Base-by-base conservation (phyloP, 2,797 vertebrate genomes). In the Meriones psammophilus region DNA sequence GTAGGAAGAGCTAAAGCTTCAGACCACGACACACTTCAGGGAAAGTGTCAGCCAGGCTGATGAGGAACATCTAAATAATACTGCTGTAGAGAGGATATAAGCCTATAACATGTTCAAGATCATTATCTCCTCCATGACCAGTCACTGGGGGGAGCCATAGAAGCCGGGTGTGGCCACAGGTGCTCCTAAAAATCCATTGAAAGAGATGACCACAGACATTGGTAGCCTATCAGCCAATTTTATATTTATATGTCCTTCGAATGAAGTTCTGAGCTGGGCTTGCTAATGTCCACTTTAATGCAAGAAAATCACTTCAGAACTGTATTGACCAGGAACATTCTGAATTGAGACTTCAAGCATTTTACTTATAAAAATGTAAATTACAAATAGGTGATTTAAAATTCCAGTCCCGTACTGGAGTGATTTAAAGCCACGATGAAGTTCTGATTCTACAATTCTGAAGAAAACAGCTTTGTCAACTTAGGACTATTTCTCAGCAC, bases 161-260 rank as follows among this genome's bases (percentile, higher is more conserved):
- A n/a, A 36, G 20, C 3, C 64, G 46, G n/a, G 2, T 0, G 5
- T 71, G 71, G 22, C 18, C 30, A 42, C 0, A 0, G 36, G 12
- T 62, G n/a, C 93, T 30, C 33, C n/a, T 4, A 36, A 28, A 8
- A n/a, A 39, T 18, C 22, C 36, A 39, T 54, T 46, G 6, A 17
- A 92, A 84, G 22, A 7, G 1, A 13, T 60, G 26, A 2, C 36
- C 33, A 14, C 39, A 54, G 17, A 71, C 26, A 5, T 0, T 69
- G 8, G 42, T 17, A 83, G 2, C 14, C 24, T 39, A 66, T 46
- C 30, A 60, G 28, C 20, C 24, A 46, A 13, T 71, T 66, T 10
- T 71, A 7, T 0, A 8, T 33, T 36, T 17, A 62, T 46, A 9
- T 0, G 36, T 90, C 7, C 71, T 74, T 71, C 69, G 26, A 81